Evolutionary conservation across 2,888 invertebrate species (phyloP), one percentile per base, ranked within the genome.

Genomic region (Pherbina coryleti): DNA sequence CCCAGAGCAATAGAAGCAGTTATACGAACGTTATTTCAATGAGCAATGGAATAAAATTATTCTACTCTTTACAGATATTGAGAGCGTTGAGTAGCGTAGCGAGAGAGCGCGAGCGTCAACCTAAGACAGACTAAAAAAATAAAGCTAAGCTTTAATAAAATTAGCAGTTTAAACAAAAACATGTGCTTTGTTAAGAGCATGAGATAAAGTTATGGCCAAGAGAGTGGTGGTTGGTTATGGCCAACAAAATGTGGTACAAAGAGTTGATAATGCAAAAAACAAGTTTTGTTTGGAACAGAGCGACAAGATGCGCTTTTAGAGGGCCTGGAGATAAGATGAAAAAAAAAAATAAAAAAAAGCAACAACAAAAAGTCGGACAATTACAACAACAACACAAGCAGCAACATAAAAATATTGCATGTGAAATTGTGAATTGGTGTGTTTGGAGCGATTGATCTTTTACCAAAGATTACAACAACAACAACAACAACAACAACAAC

Each of bases 261-360:
- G 69, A 60, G 44, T 11, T 5, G 19, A 49, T 25, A 67, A 9
- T 1, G 44, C 14, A 19, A 66, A 17, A 25, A 37, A 49, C 25
- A 69, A 19, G 28, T 11, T n/a, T 2, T 11, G 28, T 11, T n/a
- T 2, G 17, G 11, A 69, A 51, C 31, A 49, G 22, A 49, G 69
- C 28, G 28, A 51, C 60, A 34, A 67, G 74, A 80, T 81, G 82
- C 81, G 81, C 82, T 80, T 83, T 85, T 84, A 44, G 60, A 19
- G 19, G 72, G 22, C 69, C 19, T 31, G 1, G n/a, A n/a, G n/a
- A n/a, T n/a, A n/a, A n/a, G n/a, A n/a, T n/a, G 31, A 31, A 64
- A 64, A 64, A n/a, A 28, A 17, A 17, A 64, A 37, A 67, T 44
- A 14, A 44, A 28, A 22, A 67, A 44, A 37, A 19, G 19, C 70